Evolutionary conservation across 2,113 vertebrate species (phyloP).

Genomic region (Coryphaenoides rupestris): DNA sequence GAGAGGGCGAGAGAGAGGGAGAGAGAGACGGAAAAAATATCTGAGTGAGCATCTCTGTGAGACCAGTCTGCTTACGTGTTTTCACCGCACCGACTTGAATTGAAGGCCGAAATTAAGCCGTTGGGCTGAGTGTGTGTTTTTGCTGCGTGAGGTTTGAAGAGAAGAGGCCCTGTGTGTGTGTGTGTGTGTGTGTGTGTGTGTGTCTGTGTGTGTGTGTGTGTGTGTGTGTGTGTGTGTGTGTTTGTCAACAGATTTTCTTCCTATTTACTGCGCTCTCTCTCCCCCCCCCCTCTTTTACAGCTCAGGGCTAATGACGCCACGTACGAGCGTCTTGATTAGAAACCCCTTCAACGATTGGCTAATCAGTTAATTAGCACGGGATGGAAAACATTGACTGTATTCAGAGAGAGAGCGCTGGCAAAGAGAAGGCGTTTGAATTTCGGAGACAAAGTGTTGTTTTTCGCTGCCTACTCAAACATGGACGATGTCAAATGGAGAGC

Average conservation of each 20-base stretch:
- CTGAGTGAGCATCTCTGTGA: too few relatives aligned
- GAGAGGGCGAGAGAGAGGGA: background rate
- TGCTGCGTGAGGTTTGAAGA: background rate
- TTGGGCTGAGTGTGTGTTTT: too few relatives aligned
- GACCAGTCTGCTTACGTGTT: too few relatives aligned
- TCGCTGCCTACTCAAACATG: conserved; percentile 24
- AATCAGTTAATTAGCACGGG: conserved; percentile 48
- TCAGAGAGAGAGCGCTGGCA: conserved; percentile 16
- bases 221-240: too few relatives aligned
- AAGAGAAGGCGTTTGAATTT: conserved; percentile 9
- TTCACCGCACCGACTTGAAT: too few relatives aligned
- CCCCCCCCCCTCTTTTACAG: background rate
- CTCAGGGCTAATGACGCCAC: conserved; percentile 15
- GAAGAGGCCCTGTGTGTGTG: conserved; percentile 1
- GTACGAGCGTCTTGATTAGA: conserved; percentile 48
- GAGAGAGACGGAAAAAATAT: background rate
- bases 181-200: conserved; percentile 19
- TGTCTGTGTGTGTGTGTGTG: too few relatives aligned
- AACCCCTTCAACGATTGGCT: conserved; percentile 29
- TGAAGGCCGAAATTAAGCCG: too few relatives aligned
- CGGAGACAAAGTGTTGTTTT: conserved; percentile 15
- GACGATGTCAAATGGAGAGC: conserved; percentile 40
- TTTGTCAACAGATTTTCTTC: conserved; percentile 17
- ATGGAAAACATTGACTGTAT: conserved; percentile 11
- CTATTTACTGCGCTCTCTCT: conserved; percentile 4